A percentile compares a stretch with the other conserved stretches of the same genome.
Conservation (phyloP, 2,797 vertebrate species). For the Tympanoctomys barrerae region DNA sequence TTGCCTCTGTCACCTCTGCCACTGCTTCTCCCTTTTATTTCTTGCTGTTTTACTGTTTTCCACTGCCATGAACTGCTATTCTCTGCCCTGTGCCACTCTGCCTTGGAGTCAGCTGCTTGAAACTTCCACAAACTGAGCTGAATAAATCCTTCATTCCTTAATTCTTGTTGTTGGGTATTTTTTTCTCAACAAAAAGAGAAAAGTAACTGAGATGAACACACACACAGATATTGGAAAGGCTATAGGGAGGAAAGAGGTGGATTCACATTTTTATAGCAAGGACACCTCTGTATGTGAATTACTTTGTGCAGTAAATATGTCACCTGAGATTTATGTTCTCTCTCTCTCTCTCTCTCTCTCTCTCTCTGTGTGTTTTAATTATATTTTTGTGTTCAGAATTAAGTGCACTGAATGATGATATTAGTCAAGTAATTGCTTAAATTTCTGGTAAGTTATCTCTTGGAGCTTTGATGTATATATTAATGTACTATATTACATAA, state of each 20-base stretch:
- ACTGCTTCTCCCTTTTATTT: too few species aligned
- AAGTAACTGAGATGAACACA: background rate
- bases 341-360: background rate
- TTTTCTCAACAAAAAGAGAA: too few species aligned
- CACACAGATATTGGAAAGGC: background rate
- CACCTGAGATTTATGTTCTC: background rate
- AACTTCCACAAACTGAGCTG: too few species aligned
- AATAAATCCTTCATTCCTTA: too few species aligned
- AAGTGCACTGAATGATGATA: background rate
- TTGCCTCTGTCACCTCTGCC: too few species aligned
- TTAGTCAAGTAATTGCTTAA: background rate
- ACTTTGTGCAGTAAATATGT: conserved; percentile 31
- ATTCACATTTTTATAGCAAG: background rate
- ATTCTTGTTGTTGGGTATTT: too few species aligned
- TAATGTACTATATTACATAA: background rate
- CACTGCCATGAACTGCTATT: too few species aligned
- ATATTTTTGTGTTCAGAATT: background rate
- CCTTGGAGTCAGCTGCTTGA: too few species aligned
- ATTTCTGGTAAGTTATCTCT: background rate
- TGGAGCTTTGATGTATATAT: background rate
- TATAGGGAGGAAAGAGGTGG: background rate
- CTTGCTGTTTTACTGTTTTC: too few species aligned
- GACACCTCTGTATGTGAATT: background rate
- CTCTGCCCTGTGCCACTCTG: too few species aligned
- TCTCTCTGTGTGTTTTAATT: background rate